Evolutionary conservation across 2,888 invertebrate species (phyloP), one percentile per base, ranked within the genome.

Genomic region (Mesochorus sp.): DNA sequence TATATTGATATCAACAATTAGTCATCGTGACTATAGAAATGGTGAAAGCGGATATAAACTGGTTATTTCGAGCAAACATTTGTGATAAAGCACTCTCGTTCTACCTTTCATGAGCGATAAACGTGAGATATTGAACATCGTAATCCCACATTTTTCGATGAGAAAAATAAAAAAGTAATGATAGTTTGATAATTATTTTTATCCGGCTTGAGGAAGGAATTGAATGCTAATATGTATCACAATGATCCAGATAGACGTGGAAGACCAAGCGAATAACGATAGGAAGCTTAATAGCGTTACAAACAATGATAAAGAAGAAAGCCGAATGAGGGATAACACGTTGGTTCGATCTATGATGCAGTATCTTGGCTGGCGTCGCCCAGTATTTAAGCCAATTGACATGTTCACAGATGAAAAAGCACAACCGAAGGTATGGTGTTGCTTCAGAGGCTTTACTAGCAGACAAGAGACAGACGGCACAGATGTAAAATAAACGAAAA

Each of bases 221-320:
- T 10, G 51, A 17, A 42, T 10, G 19, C n/a, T n/a, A 17, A 55
- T 14, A 66, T 8, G 24, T n/a, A 53, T n/a, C 31, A n/a, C n/a
- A n/a, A n/a, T n/a, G n/a, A n/a, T n/a, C n/a, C n/a, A 47, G 47
- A 42, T 6, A 8, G 10, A 24, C 19, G 26, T 42, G 34, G 12
- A 26, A 6, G 42, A 0, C n/a, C n/a, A n/a, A n/a, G n/a, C n/a
- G n/a, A n/a, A n/a, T n/a, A n/a, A n/a, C 53, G 24, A 76, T 64
- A 47, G 66, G n/a, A 49, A 67, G 44, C 14, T 34, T 21, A 28
- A 34, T 37, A 55, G 19, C 68, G 24, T 72, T 62, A 12, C 61
- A 61, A 72, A 76, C 55, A 67, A 62, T 67, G 66, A 76, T 49
- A 51, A n/a, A n/a, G n/a, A n/a, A 42, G 51, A 47, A 47, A 62